Evolutionary conservation across 2,113 vertebrate genomes (phyloP), one percentile per base, ranked within the genome.

Genomic region (Periophthalmodon schlosseri): DNA sequence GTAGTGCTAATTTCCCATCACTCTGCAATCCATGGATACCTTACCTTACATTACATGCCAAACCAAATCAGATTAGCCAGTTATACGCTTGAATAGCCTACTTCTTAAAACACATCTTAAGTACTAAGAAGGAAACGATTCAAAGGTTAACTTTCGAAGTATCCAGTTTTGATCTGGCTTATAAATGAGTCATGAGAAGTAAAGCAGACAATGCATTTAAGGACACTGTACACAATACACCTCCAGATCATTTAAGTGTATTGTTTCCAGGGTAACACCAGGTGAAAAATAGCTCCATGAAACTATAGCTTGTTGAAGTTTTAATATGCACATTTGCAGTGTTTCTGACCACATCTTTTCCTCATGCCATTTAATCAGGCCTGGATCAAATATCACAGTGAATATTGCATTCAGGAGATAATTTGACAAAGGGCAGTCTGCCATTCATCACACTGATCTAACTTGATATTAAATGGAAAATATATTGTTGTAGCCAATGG

Each of bases 341-440:
- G 46, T 66, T 76, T 79, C 44, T 47, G 10, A 24, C 16, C 21
- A 20, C 4, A 34, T 28, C 0, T 52, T 69, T 70, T 56, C 21
- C 23, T 33, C 14, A 69, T 49, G 36, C 34, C 74, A 67, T 77
- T 69, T 70, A 70, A 44, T 78, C 24, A 58, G 12, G 15, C 68
- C 14, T 56, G 20, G 74, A 66, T 72, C 44, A 69, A 75, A 75
- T 60, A 75, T 75, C 64, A 84, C 14, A 11, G 44, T 5, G 66
- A 69, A 69, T 72, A 77, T 69, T 61, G 57, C 20, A 76, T 74
- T 3, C 54, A 49, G 39, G 24, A 28, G 20, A 47, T 73, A 68
- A 72, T 70, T 79, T 69, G 52, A 36, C 49, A 73, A 85, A 80
- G 49, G 74, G 65, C 65, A 82, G 28, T 33, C 44, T 39, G 70